These are phyloP conservation scores for Microcebus murinus DNA, from an alignment of 2,113 vertebrate species.

Conservation along the genomic window DNA sequence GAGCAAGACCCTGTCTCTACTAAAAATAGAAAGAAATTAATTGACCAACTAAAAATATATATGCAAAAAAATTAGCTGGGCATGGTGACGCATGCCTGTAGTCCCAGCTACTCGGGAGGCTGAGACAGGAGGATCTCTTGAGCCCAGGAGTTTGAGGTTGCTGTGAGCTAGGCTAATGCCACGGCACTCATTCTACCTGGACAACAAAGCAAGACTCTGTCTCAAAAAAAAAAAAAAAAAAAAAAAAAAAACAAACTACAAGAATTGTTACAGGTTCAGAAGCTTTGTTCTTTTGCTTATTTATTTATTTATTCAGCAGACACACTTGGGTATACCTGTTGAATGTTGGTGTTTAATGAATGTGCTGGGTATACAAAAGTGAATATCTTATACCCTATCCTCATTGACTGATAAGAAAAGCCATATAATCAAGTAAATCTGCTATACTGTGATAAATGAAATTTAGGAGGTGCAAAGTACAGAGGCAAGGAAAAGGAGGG, in stretches of 20 bases:
- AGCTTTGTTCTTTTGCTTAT: slow-evolving; percentile 3
- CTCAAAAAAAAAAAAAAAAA: no score
- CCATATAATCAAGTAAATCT: slow-evolving; percentile 9
- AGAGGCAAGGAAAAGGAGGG: slow-evolving; percentile 17
- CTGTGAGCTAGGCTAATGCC: no score
- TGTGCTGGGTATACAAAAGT: neutral
- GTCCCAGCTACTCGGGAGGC: no score
- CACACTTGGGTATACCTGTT: neutral
- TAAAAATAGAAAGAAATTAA: no score
- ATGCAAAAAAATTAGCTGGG: no score
- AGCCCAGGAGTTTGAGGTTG: no score
- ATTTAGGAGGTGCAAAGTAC: slow-evolving; percentile 14
- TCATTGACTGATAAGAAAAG: slow-evolving; percentile 28
- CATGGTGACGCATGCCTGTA: no score
- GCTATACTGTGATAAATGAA: neutral
- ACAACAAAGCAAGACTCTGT: no score
- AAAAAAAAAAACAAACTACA: neutral
- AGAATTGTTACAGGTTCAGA: neutral
- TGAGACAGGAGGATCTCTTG: no score
- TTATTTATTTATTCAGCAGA: neutral
- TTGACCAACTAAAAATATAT: no score
- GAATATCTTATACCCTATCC: neutral
- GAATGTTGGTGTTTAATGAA: neutral
- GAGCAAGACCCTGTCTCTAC: no score
- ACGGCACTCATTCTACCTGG: no score